phyloP scores from a whole-genome alignment of 2,113 vertebrate genomes.

The Entosphenus tridentatus region DNA sequence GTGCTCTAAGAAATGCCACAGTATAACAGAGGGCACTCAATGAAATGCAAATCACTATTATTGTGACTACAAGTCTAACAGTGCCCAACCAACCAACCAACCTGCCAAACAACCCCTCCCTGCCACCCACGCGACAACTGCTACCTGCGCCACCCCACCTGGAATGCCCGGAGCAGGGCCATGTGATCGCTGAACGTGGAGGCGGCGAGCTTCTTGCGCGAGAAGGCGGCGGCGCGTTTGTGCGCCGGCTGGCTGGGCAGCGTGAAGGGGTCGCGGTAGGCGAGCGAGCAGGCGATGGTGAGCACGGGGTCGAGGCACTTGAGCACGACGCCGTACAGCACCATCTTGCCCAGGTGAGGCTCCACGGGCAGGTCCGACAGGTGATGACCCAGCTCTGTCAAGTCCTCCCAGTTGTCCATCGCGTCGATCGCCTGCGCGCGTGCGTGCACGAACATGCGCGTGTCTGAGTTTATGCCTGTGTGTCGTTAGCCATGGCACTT shows the following conservation, averaged over 20 bases:
- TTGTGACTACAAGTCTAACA: too few relatives aligned
- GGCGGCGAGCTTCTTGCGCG: slow-evolving; percentile 46
- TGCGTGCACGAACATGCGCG: too few relatives aligned
- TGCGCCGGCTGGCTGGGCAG: slow-evolving; percentile 50
- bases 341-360: slow-evolving; percentile 93
- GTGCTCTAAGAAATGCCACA: too few relatives aligned
- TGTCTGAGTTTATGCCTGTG: too few relatives aligned
- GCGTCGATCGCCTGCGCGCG: slow-evolving; percentile 50
- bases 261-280: slow-evolving; percentile 65
- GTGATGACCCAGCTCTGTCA: slow-evolving; percentile 73
- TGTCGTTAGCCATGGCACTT: too few relatives aligned
- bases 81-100: too few relatives aligned
- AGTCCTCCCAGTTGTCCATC: slow-evolving; percentile 64
- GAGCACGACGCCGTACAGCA: slow-evolving; percentile 53
- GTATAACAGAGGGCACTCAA: too few relatives aligned
- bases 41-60: too few relatives aligned
- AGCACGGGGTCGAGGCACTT: slow-evolving; percentile 89
- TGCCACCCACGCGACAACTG: too few relatives aligned
- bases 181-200: slow-evolving; percentile 80
- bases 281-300: slow-evolving; percentile 69
- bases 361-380: slow-evolving; percentile 68
- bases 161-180: slow-evolving; percentile 73
- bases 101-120: too few relatives aligned
- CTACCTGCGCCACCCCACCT: slow-evolving; percentile 27
- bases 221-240: slow-evolving; percentile 46